Conservation (phyloP, 2,797 vertebrate genomes). For the Myotis myotis region DNA sequence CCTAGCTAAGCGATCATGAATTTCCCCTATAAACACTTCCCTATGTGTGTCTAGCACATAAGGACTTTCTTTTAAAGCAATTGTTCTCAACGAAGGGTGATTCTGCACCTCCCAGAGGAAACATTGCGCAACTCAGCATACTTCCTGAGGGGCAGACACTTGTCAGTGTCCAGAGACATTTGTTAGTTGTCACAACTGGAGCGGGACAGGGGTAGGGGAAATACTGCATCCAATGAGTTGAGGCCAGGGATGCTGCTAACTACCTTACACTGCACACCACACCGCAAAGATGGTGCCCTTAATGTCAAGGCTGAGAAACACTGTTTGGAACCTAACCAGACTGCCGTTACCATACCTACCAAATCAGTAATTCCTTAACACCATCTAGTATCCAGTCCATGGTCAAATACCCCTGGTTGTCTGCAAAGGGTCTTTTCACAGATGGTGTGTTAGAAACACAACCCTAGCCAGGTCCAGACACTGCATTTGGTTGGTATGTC, state of each 20-base stretch:
- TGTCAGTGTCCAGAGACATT: background rate
- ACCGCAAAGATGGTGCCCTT: fast-evolving
- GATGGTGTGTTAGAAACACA: background rate
- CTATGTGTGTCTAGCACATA: background rate
- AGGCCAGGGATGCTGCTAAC: background rate
- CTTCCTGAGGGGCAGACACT: background rate
- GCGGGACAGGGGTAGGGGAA: fast-evolving
- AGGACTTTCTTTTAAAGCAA: background rate
- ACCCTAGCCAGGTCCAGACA: background rate
- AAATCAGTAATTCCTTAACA: fast-evolving
- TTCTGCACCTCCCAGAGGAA: background rate
- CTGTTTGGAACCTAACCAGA: no score
- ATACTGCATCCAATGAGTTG: background rate
- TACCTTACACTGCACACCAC: background rate
- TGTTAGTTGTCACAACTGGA: background rate
- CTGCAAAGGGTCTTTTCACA: background rate
- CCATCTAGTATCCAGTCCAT: background rate
- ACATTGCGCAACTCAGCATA: background rate
- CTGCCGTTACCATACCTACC: fast-evolving
- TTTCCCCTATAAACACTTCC: background rate
- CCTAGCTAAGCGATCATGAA: background rate
- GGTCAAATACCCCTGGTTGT: background rate
- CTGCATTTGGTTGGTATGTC: fast-evolving
- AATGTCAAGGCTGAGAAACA: background rate
- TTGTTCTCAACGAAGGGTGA: background rate